phyloP scores from a whole-genome alignment of 2,113 vertebrate species.

The Tapirus terrestris region DNA sequence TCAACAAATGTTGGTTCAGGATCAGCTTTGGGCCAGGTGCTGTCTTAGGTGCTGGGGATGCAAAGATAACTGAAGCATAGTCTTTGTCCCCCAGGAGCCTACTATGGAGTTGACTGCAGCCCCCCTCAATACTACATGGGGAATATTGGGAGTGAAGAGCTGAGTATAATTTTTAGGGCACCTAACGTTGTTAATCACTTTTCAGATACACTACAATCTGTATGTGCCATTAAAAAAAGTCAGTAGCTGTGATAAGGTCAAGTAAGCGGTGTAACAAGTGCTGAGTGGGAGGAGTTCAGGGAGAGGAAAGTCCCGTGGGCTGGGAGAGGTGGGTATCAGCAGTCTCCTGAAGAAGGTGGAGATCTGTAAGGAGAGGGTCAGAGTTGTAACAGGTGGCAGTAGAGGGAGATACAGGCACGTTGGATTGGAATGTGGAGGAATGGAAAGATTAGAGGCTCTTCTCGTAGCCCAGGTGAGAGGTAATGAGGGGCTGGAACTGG shows the following conservation, averaged over 20 bases:
- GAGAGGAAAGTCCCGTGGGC: neutral
- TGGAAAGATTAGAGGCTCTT: neutral
- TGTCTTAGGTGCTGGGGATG: neutral
- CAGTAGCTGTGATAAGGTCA: neutral
- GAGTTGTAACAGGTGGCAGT: neutral
- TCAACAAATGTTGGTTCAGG: neutral
- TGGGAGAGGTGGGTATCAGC: neutral
- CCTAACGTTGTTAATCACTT: neutral
- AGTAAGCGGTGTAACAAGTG: neutral
- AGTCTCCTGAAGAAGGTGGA: neutral
- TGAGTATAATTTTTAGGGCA: neutral
- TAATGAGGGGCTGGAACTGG: neutral
- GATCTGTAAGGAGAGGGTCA: neutral
- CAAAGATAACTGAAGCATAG: neutral
- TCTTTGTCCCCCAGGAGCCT: neutral
- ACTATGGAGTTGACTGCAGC: neutral
- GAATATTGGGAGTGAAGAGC: neutral
- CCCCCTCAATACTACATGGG: fast-evolving
- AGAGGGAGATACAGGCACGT: too few relatives aligned
- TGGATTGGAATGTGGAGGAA: neutral
- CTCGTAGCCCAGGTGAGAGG: neutral
- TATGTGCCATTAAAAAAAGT: neutral
- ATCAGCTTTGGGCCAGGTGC: neutral
- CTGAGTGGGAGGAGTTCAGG: neutral
- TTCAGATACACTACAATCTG: neutral